phyloP scores from a whole-genome alignment of 1,140 invertebrate genomes.

The Leptopilina clavipes region DNA sequence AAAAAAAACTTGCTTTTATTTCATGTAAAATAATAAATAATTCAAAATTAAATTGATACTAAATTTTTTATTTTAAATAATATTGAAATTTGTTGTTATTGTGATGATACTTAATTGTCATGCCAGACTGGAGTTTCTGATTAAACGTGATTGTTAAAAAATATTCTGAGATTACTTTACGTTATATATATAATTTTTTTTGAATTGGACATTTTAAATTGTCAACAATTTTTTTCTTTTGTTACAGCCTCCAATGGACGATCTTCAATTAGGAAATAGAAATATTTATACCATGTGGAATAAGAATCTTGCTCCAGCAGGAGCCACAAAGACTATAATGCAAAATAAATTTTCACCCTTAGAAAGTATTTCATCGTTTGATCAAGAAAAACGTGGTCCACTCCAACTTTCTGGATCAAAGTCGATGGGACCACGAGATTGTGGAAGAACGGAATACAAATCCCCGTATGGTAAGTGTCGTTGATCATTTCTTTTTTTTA shows the following conservation, averaged over 20 bases:
- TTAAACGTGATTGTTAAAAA: conserved; percentile 10
- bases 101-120: background rate
- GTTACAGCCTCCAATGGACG: conserved; percentile 70
- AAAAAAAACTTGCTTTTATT: too few species aligned
- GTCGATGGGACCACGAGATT: conserved; percentile 70
- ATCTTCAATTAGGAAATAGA: conserved; percentile 71
- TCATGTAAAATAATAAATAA: too few species aligned
- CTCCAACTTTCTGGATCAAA: conserved; percentile 62
- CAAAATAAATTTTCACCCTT: conserved; percentile 73
- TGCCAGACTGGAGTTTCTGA: conserved; percentile 22
- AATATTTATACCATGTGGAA: conserved; percentile 64
- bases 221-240: conserved; percentile 18
- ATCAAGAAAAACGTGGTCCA: conserved; percentile 67
- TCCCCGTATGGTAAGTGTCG: conserved; percentile 64
- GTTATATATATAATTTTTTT: background rate
- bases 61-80: background rate
- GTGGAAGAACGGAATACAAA: conserved; percentile 66
- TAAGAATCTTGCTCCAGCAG: conserved; percentile 57
- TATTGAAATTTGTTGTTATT: conserved; percentile 28
- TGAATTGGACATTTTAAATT: background rate
- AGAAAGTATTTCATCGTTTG: conserved; percentile 64
- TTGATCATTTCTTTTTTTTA: conserved; percentile 29
- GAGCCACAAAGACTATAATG: conserved; percentile 57
- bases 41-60: too few species aligned
- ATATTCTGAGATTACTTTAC: conserved; percentile 4